phyloP scores from a whole-genome alignment of 2,797 vertebrate genomes.

The Epinephelus coioides region DNA sequence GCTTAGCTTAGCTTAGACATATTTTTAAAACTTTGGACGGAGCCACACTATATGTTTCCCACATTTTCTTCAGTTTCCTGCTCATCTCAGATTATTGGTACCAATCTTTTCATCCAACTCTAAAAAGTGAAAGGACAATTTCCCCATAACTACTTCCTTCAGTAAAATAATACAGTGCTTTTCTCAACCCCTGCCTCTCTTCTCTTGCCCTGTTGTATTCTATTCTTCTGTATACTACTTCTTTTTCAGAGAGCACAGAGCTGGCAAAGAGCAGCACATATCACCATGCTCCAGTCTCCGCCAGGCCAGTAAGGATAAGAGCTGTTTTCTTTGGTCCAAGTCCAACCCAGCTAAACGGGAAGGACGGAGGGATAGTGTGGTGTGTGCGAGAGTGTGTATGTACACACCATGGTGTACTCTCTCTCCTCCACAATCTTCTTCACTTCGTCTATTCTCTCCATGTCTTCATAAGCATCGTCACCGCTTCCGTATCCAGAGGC shows the following conservation, averaged over 20 bases:
- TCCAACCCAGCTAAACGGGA: constrained; percentile 19
- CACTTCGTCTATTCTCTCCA: constrained; percentile 80
- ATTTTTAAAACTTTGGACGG: background rate
- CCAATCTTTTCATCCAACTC: background rate
- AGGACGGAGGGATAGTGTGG: background rate
- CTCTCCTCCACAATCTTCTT: constrained; percentile 85
- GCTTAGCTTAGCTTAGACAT: background rate
- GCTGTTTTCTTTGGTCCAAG: constrained; percentile 42
- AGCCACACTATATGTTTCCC: background rate
- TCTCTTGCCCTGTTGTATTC: background rate
- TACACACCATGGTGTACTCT: constrained; percentile 77
- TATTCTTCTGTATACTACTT: background rate
- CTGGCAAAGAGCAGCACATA: constrained; percentile 34
- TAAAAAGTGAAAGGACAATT: background rate
- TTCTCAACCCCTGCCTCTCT: constrained; percentile 7
- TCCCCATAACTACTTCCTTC: background rate
- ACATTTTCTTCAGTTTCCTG: background rate
- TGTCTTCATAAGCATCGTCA: constrained; percentile 83
- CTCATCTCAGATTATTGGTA: no score
- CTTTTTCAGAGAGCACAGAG: constrained; percentile 18
- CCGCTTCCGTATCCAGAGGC: constrained; percentile 93
- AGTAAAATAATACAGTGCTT: constrained; percentile 1
- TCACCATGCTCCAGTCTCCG: constrained; percentile 40
- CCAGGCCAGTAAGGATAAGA: constrained; percentile 41
- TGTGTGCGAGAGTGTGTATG: constrained; percentile 1